Base-by-base conservation (phyloP, 2,113 vertebrate species). In the Fulmarus glacialis region DNA sequence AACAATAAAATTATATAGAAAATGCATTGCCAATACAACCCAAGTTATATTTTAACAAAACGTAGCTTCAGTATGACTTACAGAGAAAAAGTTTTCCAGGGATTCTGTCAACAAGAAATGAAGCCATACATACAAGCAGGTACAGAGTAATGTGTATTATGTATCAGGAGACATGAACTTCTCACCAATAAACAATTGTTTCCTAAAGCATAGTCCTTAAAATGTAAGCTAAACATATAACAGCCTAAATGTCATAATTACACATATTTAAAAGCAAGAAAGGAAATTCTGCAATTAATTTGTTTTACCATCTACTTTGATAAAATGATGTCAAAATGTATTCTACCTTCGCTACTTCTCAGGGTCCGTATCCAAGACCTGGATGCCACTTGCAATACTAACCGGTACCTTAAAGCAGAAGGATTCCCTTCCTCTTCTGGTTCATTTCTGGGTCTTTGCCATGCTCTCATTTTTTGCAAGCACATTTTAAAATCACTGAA, bases 341-440 rank as follows among this genome's bases (percentile, higher is more conserved):
- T 60, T 87, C 48, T 40, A 55, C n/a, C 8, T 58, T 23, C 59
- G 27, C 15, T 78, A 11, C 5, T 19, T 83, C 64, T 71, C 36
- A n/a, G 11, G 5, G 36, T 88, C 52, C 6, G 3, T 24, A 75
- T 11, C 47, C 0, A 0, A 80, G 43, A 82, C 15, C 34, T 19
- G 15, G 24, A 45, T 58, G 29, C 26, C 36, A 27, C 19, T 58
- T 67, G 11, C 8, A 85, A 45, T 15, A 62, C 36, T n/a, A 68
- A 75, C 11, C 16, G 52, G 5, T 9, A 34, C 48, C 34, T 34
- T 34, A 56, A 71, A 78, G 14, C 14, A 79, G 9, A 71, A 58
- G 15, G n/a, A 90, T 42, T 71, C 38, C 27, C 32, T 7, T 92
- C n/a, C 15, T 80, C 38, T 79, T 11, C 17, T 64, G 4, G 9